Base-by-base conservation (phyloP, 2,113 vertebrate species). In the Formicarius rufipectus region DNA sequence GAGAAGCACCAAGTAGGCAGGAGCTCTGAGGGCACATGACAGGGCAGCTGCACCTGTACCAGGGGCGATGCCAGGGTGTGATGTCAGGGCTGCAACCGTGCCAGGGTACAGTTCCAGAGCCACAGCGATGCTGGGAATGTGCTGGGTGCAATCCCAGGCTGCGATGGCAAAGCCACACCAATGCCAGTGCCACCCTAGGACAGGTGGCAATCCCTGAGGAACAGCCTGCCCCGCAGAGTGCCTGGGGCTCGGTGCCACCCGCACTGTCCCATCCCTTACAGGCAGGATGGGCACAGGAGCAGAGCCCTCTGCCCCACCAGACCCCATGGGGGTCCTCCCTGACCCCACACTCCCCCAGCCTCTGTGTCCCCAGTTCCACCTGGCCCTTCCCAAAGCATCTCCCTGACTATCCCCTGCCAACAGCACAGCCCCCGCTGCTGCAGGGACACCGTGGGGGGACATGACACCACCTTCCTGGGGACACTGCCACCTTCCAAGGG, bases 201-300 rank as follows among this genome's bases (percentile, higher is more conserved):
- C 18, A 25, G 40, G 66, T 12, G 15, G 15, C 60, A 14, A 24
- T 25, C 12, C 45, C 19, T 2, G 22, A 40, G 74, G 52, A 59
- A 1, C 1, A 47, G 13, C 23, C 13, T 0, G 21, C 31, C 42
- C 42, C 2, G 11, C 16, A 3, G 15, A 9, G 30, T 44, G 21
- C 25, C 33, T 1, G 0, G 40, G 40, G 24, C 58, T n/a, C 4
- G 0, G 33, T 67, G 63, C 33, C 30, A 14, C 83, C 35, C 4
- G 0, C 0, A 0, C 25, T 15, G 30, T 31, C 56, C 20, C 6
- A 4, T 5, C 14, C 18, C 21, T 11, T 3, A 4, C 62, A 9
- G 44, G 50, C 55, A 45, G 76, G 28, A 8, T 0, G 2, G 58
- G 67, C 56, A 37, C 7, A 2, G 2, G 10, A 6, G 60, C n/a